Percentiles rank a stretch among this genome's conserved stretches.
These are phyloP conservation scores for Anthoscopus minutus DNA, from an alignment of 2,113 vertebrate genomes.

Conservation along the genomic window DNA sequence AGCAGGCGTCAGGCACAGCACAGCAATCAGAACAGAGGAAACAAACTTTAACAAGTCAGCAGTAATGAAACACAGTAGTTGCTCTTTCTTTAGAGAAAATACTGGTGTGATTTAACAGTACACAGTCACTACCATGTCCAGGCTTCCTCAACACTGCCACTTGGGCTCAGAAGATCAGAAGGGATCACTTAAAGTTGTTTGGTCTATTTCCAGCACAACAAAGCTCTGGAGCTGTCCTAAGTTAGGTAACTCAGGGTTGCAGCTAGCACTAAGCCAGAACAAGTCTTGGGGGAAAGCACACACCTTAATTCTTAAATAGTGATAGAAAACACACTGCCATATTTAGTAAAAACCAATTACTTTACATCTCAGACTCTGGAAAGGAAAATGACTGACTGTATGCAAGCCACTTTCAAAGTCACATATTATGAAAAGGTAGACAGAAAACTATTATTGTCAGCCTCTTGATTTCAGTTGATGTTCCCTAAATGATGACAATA, in stretches of 20 bases:
- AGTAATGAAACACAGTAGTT: background rate
- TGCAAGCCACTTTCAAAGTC: background rate
- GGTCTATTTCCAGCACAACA: background rate
- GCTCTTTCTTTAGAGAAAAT: background rate
- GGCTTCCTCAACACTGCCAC: background rate
- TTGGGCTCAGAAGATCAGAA: background rate
- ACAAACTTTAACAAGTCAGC: slow-evolving; percentile 12
- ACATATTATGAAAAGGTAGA: background rate
- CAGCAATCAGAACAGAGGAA: slow-evolving; percentile 17
- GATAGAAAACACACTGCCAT: background rate
- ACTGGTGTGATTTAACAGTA: background rate
- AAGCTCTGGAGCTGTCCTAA: background rate
- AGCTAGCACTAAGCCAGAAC: background rate
- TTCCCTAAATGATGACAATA: background rate
- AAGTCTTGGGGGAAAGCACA: background rate
- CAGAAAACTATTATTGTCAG: background rate
- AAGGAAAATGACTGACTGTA: background rate
- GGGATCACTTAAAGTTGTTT: background rate
- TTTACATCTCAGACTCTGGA: background rate
- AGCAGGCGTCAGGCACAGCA: background rate
- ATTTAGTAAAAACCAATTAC: background rate
- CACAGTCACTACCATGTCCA: background rate
- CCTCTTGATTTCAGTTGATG: background rate
- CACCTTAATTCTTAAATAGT: background rate
- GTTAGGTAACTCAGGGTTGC: background rate